These are phyloP conservation scores for Scaptomyza graminum DNA, from an alignment of 1,140 invertebrate species.

Conservation along the genomic window DNA sequence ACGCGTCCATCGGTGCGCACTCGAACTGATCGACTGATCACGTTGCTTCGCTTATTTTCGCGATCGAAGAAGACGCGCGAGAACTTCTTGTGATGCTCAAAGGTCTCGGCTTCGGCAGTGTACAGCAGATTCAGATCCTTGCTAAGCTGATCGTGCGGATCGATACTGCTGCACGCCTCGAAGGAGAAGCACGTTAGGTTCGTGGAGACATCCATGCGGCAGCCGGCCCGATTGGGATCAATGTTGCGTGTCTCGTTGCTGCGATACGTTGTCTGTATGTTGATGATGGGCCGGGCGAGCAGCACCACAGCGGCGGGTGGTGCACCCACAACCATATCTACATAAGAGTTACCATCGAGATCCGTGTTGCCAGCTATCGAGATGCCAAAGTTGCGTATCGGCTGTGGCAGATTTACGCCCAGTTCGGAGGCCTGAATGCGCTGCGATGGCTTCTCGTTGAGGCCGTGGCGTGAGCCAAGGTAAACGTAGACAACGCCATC, in stretches of 20 bases:
- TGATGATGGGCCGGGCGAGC: constrained; percentile 93
- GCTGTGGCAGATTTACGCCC: constrained; percentile 77
- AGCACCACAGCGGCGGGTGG: constrained; percentile 85
- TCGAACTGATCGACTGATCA: constrained; percentile 86
- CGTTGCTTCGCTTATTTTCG: constrained; percentile 85
- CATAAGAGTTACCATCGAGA: constrained; percentile 95
- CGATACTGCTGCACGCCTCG: constrained; percentile 92
- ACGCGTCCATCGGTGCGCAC: constrained; percentile 85
- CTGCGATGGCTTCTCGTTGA: constrained; percentile 90
- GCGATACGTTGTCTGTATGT: constrained; percentile 88
- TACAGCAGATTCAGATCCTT: constrained; percentile 88
- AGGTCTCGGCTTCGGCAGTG: constrained; percentile 93
- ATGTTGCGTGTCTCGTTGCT: constrained; percentile 88
- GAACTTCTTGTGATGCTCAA: constrained; percentile 90
- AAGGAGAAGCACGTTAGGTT: constrained; percentile 95
- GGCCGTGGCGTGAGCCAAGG: constrained; percentile 90
- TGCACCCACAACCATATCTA: constrained; percentile 95
- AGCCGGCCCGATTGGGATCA: constrained; percentile 91
- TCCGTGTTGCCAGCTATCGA: constrained; percentile 95
- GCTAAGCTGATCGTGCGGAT: constrained; percentile 86
- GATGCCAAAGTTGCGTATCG: constrained; percentile 92
- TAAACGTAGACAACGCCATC: constrained; percentile 94
- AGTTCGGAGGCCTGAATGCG: constrained; percentile 83
- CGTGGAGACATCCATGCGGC: constrained; percentile 86
- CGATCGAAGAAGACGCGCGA: constrained; percentile 91